Base-by-base conservation (phyloP, 2,797 vertebrate genomes). In the Pyrocephalus nanus region DNA sequence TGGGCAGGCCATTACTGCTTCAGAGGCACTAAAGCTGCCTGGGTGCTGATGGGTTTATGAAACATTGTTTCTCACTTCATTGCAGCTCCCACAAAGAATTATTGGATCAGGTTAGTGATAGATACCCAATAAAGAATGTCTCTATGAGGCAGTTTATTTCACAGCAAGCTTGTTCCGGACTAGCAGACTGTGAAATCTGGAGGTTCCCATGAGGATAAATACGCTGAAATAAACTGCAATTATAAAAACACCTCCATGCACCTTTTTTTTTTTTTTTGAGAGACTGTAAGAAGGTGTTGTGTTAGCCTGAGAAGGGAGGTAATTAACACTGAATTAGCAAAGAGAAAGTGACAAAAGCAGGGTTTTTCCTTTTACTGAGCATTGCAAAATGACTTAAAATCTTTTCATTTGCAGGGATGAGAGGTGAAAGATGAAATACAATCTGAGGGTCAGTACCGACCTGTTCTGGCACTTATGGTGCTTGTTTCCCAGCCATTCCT, bases 21-120 rank as follows among this genome's bases (percentile, higher is more conserved):
- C 80, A 47, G 50, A 81, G 86, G 90, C 86, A 94, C 92, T 96
- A 95, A 96, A 97, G 71, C 94, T 96, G 96, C 94, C 95, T 77
- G 77, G 38, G 55, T 65, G 76, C 92, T 95, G 96, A 95, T 96
- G 91, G 88, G 94, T 95, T 96, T 97, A 95, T 97, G 96, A 95
- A 97, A 96, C 95, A 93, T 96, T 93, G 95, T 96, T 95, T 95
- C 90, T 96, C 96, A 95, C 96, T 96, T 95, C 96, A 93, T 86
- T 96, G 96, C 95, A 93, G 80, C 88, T 94, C 92, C 92, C 80
- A 87, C 94, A 38, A 95, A 94, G 96, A 97, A 93, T 93, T 96
- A 93, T 74, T 95, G 92, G 86, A 88, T 94, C 38, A 61, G 83
- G 83, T 88, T 93, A 87, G 96, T 77, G 83, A 94, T 95, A 93